Evolutionary conservation across 2,888 invertebrate genomes (phyloP).

Genomic region (Nyleta sp.): DNA sequence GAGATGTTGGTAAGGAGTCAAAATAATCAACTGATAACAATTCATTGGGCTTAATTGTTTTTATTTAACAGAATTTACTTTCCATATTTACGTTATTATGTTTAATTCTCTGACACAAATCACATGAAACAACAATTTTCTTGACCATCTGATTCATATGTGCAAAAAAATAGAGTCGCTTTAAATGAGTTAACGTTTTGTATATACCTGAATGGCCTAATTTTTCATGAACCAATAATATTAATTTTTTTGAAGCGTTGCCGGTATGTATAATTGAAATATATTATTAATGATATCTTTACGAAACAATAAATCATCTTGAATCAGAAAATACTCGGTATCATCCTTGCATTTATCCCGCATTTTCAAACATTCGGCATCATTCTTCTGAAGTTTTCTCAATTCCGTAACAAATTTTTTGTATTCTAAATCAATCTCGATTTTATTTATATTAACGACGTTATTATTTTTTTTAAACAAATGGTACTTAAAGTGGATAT

Average conservation of each 20-base stretch:
- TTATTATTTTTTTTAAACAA: slow-evolving; percentile 1
- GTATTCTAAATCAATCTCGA: not conserved
- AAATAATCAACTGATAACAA: slow-evolving; percentile 18
- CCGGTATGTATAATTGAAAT: not conserved
- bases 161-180: slow-evolving; percentile 41
- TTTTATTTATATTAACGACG: not conserved
- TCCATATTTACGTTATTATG: not conserved
- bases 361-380: not conserved
- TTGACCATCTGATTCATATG: slow-evolving; percentile 22
- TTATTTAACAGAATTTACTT: not conserved
- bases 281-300: not conserved
- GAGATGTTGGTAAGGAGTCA: slow-evolving; percentile 18
- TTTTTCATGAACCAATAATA: slow-evolving; percentile 18
- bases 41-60: slow-evolving; percentile 1
- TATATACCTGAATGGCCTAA: slow-evolving; percentile 24
- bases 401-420: not conserved
- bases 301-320: slow-evolving; percentile 4
- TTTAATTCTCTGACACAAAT: slow-evolving; percentile 8
- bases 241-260: not conserved
- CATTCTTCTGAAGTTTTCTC: not conserved
- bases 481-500: not conserved
- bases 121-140: slow-evolving; percentile 3
- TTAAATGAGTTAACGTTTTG: slow-evolving; percentile 30
- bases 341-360: not conserved
- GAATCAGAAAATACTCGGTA: not conserved